A percentile compares a stretch with the other conserved stretches of the same genome.
Conservation (phyloP, 2,888 invertebrate genomes). For the Rhagonycha lutea region DNA sequence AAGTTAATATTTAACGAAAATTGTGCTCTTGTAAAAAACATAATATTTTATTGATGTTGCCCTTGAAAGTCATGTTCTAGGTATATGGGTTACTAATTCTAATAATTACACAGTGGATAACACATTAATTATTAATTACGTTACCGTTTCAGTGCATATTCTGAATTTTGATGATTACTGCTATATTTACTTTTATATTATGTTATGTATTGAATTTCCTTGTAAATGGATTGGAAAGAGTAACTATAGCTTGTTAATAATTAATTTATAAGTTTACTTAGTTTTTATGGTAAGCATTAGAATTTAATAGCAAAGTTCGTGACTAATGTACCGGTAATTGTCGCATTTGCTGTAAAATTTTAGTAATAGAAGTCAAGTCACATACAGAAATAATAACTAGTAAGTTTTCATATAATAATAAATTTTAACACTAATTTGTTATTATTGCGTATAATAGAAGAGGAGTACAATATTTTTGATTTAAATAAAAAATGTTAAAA, state of each 20-base stretch:
- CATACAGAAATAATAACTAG: neutral
- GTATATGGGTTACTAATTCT: neutral
- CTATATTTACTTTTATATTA: neutral
- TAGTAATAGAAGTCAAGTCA: neutral
- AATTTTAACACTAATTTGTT: neutral
- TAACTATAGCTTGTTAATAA: neutral
- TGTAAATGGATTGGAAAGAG: neutral
- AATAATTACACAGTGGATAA: neutral
- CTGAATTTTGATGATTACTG: neutral
- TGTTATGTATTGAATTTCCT: neutral
- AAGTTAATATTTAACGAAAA: slow-evolving; percentile 36
- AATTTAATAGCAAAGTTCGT: neutral
- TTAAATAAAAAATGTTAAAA: neutral
- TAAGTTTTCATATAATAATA: neutral
- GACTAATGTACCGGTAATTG: neutral
- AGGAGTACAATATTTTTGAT: neutral
- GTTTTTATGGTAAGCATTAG: neutral
- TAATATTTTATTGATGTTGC: slow-evolving; percentile 28
- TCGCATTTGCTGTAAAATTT: neutral
- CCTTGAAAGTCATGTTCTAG: neutral
- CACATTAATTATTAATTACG: neutral
- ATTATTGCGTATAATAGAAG: neutral
- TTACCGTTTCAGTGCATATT: neutral
- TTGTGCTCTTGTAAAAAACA: slow-evolving; percentile 27
- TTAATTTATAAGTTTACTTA: neutral